Percentiles rank a stretch among this genome's conserved stretches.
These are phyloP conservation scores for Esox lucius DNA, from an alignment of 2,797 vertebrate genomes.

Conservation along the genomic window DNA sequence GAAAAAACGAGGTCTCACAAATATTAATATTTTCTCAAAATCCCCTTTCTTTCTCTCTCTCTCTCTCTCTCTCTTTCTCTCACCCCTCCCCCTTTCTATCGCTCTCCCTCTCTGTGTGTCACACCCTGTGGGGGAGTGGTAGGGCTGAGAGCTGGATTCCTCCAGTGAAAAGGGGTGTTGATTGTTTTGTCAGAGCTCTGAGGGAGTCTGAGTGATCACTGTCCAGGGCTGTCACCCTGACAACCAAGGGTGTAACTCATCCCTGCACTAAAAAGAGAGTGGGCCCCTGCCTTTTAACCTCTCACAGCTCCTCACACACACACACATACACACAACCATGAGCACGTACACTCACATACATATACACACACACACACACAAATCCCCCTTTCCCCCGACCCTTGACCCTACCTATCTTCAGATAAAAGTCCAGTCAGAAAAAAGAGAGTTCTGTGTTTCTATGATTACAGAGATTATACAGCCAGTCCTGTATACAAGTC, in stretches of 20 bases:
- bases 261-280: slow-evolving; percentile 50
- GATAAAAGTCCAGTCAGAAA: slow-evolving; percentile 29
- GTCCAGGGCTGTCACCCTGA: slow-evolving; percentile 65
- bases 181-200: slow-evolving; percentile 42
- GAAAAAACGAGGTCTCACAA: too few species aligned
- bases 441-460: slow-evolving; percentile 18
- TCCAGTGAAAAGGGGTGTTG: slow-evolving; percentile 54
- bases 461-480: background rate
- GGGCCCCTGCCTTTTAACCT: slow-evolving; percentile 63
- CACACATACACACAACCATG: background rate
- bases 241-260: slow-evolving; percentile 66
- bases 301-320: slow-evolving; percentile 7
- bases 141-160: slow-evolving; percentile 26
- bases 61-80: background rate
- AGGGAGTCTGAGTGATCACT: slow-evolving; percentile 48
- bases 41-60: background rate
- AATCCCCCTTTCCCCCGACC: too few species aligned
- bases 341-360: background rate
- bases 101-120: background rate
- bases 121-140: background rate
- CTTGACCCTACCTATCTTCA: background rate
- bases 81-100: background rate
- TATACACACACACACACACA: background rate
- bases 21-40: too few species aligned
- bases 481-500: too few species aligned